Base-by-base conservation (phyloP, 2,888 invertebrate species). In the Megastigmus dorsalis region DNA sequence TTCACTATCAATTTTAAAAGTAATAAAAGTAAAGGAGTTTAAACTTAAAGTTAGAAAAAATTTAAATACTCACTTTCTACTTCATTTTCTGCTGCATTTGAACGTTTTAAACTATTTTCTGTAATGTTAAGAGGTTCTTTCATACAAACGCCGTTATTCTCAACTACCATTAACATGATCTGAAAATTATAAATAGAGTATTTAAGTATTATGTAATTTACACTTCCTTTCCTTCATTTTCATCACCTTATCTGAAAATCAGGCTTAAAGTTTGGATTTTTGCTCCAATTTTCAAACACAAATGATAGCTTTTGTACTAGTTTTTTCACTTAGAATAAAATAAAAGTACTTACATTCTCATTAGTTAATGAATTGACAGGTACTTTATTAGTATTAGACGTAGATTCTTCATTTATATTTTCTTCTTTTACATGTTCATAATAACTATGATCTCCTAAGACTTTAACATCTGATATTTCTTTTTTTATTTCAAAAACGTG, bases 161-260 rank as follows among this genome's bases (percentile, higher is more conserved):
- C 84, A 68, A 86, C 86, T 74, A 85, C 86, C 86, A 86, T 87
- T 80, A 86, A 78, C 82, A 86, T 85, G 79, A 87, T 87, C 87
- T 86, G 79, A 71, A 82, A 81, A 82, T 78, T 78, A 71, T 77
- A 78, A 74, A 76, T 70, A 80, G 33, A 74, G 41, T 48, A 60
- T 77, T 74, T 41, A 57, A 59, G 72, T 55, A 78, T 80, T 80
- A 81, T 52, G 52, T 78, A 79, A 80, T 68, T 67, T 43, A 23
- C 54, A 7, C 48, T 38, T 60, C n/a, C 48, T 41, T 60, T 28
- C 7, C 43, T 18, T 33, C 50, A 63, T 38, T 74, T 69, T 45
- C 33, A 43, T 57, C 67, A 63, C 15, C 23, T 41, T 54, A 41
- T 43, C 26, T 77, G 75, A 62, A 62, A 75, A 72, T 71, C 65